phyloP scores from a whole-genome alignment of 1,140 invertebrate genomes.

The Gerris buenoi region DNA sequence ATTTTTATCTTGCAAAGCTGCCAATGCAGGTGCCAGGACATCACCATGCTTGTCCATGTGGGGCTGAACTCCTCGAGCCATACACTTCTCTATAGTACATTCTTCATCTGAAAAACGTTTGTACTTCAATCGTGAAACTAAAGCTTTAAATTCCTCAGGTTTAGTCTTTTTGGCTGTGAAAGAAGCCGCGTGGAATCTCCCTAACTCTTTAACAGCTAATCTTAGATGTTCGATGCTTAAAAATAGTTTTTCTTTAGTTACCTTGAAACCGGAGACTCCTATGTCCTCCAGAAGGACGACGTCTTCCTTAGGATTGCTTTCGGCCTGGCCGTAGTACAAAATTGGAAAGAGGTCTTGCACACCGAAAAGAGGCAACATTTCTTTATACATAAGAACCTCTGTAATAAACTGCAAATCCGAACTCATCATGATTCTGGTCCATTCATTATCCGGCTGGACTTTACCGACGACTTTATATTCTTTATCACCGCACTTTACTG shows the following conservation, averaged over 20 bases:
- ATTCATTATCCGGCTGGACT: neutral
- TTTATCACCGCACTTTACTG: neutral
- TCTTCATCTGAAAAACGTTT: slow-evolving; percentile 8
- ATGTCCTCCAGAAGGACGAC: slow-evolving; percentile 28
- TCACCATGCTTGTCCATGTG: neutral
- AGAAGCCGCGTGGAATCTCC: slow-evolving; percentile 29
- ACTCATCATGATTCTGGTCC: neutral
- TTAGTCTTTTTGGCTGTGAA: slow-evolving; percentile 26
- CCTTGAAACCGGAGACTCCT: slow-evolving; percentile 11
- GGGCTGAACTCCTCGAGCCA: slow-evolving; percentile 7
- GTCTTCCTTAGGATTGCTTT: slow-evolving; percentile 8
- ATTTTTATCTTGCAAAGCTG: neutral
- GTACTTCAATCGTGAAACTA: slow-evolving; percentile 21
- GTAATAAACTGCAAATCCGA: slow-evolving; percentile 15
- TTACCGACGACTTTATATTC: neutral
- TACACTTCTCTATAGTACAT: neutral
- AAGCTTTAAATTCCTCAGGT: slow-evolving; percentile 22
- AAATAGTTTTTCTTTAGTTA: slow-evolving; percentile 1
- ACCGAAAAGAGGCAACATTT: slow-evolving; percentile 10
- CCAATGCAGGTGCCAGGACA: neutral
- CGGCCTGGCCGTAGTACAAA: slow-evolving; percentile 15
- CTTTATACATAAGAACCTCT: slow-evolving; percentile 17
- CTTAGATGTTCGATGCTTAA: slow-evolving; percentile 24
- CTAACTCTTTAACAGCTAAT: slow-evolving; percentile 27
- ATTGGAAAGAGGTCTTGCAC: slow-evolving; percentile 9